A percentile compares a stretch with the other conserved stretches of the same genome.
Evolutionary conservation across 2,888 invertebrate genomes (phyloP).

Genomic region (Dromius quadrimaculatus): DNA sequence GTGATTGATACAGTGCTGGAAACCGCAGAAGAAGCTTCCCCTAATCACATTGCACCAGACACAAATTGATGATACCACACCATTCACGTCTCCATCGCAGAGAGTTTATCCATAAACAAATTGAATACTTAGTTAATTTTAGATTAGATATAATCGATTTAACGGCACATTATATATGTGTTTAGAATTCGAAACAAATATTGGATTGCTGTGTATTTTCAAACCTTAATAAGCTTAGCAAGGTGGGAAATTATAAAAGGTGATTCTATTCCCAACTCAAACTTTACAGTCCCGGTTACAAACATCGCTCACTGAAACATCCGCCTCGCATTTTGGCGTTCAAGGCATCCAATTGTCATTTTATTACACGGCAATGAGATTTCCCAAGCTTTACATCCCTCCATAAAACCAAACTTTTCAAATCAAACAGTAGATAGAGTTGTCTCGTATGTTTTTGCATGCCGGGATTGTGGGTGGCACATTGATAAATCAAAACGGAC

Average conservation of each 20-base stretch:
- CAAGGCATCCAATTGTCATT: slow-evolving; percentile 28
- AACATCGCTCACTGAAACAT: slow-evolving; percentile 30
- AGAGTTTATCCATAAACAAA: slow-evolving; percentile 43
- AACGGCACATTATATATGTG: no score
- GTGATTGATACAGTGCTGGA: slow-evolving; percentile 32
- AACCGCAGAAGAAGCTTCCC: no score
- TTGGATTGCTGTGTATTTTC: no score
- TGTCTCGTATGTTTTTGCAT: not conserved
- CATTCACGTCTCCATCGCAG: slow-evolving; percentile 58
- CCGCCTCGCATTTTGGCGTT: slow-evolving; percentile 35
- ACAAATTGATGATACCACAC: slow-evolving; percentile 59
- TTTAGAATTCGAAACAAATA: no score
- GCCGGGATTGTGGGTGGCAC: slow-evolving; percentile 2
- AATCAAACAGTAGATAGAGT: slow-evolving; percentile 35
- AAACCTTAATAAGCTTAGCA: no score
- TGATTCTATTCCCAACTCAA: no score
- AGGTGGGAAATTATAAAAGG: no score
- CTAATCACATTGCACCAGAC: slow-evolving; percentile 60
- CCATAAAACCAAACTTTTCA: slow-evolving; percentile 37
- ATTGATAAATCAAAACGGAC: slow-evolving; percentile 38
- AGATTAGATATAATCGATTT: no score
- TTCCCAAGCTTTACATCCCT: slow-evolving; percentile 1
- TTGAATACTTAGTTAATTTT: slow-evolving; percentile 30
- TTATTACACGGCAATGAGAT: slow-evolving; percentile 32
- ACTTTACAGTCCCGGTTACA: no score